Evolutionary conservation across 2,888 invertebrate species (phyloP).

Genomic region (Clostera curtula): DNA sequence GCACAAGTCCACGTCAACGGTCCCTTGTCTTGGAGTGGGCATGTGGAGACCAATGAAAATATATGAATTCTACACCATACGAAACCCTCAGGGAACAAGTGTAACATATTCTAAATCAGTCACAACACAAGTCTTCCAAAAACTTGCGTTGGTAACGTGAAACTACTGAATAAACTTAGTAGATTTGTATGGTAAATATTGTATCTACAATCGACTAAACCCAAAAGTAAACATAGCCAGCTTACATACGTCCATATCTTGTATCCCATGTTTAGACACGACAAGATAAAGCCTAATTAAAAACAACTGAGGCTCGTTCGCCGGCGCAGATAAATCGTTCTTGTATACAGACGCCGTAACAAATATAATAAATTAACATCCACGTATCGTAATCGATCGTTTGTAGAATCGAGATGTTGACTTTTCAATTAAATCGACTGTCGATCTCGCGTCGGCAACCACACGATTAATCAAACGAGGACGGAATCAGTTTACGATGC

Average conservation of each 20-base stretch:
- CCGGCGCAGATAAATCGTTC: conserved; percentile 17
- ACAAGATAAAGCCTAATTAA: conserved; percentile 23
- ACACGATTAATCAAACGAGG: conserved; percentile 56
- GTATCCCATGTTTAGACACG: conserved; percentile 9
- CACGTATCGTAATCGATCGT: conserved; percentile 52
- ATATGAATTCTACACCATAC: too few species aligned
- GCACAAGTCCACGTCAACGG: too few species aligned
- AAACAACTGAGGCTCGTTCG: conserved; percentile 17
- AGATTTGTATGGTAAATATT: too few species aligned
- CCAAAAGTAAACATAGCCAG: too few species aligned
- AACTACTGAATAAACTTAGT: too few species aligned
- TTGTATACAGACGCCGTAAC: conserved; percentile 18
- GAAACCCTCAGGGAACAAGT: too few species aligned
- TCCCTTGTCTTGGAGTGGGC: too few species aligned
- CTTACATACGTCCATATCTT: conserved; percentile 5
- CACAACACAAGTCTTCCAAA: too few species aligned
- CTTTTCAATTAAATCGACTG: conserved; percentile 69
- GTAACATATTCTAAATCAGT: too few species aligned
- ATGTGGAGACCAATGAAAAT: too few species aligned
- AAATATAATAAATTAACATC: conserved; percentile 49
- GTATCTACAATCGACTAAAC: too few species aligned
- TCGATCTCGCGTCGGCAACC: conserved; percentile 45
- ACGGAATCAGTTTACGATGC: conserved; percentile 14
- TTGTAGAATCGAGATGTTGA: conserved; percentile 58
- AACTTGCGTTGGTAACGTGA: too few species aligned